Evolutionary conservation across 2,113 vertebrate genomes (phyloP).

Genomic region (Mesitornis unicolor): DNA sequence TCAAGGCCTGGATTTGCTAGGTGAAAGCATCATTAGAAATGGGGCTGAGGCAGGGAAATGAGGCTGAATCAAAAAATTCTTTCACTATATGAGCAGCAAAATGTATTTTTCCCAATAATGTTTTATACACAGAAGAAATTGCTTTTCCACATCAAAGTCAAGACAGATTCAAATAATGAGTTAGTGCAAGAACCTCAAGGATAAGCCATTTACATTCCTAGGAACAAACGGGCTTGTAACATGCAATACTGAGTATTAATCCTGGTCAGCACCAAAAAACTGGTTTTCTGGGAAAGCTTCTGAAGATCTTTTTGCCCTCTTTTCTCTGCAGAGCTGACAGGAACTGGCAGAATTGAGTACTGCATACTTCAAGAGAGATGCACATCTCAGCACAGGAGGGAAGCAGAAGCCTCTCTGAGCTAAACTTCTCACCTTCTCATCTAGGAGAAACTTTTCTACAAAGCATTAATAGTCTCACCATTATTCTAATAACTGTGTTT

Average conservation of each 20-base stretch:
- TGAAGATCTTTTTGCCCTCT: background rate
- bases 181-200: background rate
- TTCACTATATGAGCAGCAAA: background rate
- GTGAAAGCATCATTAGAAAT: slow-evolving; percentile 31
- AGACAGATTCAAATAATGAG: background rate
- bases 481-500: background rate
- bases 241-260: background rate
- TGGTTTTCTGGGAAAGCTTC: background rate
- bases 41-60: background rate
- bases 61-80: background rate
- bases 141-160: slow-evolving; percentile 2
- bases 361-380: background rate
- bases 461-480: background rate
- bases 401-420: background rate
- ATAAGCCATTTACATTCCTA: background rate
- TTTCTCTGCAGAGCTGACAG: background rate
- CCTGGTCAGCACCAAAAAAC: background rate
- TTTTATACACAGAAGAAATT: background rate
- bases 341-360: background rate
- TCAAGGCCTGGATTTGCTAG: background rate
- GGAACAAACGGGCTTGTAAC: background rate
- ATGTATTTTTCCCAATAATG: background rate
- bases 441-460: background rate
- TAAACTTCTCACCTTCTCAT: background rate
- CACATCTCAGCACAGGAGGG: background rate